Evolutionary conservation across 2,113 vertebrate genomes (phyloP).

Genomic region (human (Homo sapiens)): GRCh38 chr22:49004501-49005000

Average conservation of each 20-base stretch:
- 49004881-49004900: accelerated
- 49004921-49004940: accelerated
- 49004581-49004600: accelerated
- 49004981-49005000: neutral
- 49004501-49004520: too few relatives aligned
- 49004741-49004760: accelerated
- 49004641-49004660: accelerated
- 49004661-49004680: accelerated
- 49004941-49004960: neutral
- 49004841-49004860: accelerated
- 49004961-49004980: accelerated
- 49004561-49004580: accelerated
- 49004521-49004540: too few relatives aligned
- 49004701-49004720: accelerated
- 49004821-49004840: accelerated
- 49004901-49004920: accelerated
- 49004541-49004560: accelerated
- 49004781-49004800: accelerated
- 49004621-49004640: accelerated
- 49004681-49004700: accelerated
- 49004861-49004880: accelerated
- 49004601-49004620: accelerated
- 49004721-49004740: accelerated
- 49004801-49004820: accelerated
- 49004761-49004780: accelerated